Conservation (phyloP, 2,113 vertebrate genomes). For the Indicator indicator region DNA sequence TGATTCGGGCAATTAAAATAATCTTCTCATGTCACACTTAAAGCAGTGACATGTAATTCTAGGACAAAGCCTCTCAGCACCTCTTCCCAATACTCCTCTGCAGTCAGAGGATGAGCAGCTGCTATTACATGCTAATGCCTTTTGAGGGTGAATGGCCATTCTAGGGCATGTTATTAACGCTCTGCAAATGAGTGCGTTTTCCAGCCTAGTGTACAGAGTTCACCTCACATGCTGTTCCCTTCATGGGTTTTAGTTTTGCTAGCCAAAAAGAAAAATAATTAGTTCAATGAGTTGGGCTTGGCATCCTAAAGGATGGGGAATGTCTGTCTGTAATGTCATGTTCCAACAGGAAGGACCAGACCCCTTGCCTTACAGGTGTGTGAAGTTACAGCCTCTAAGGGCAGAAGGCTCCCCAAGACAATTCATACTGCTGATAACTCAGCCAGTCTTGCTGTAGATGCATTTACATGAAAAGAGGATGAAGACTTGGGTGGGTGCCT, state of each 20-base stretch:
- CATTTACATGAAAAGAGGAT: background rate
- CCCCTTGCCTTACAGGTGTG: background rate
- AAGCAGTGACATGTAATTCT: slow-evolving; percentile 2
- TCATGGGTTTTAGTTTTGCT: background rate
- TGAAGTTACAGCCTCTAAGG: background rate
- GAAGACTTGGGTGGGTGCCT: too few species aligned
- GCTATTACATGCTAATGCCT: slow-evolving; percentile 33
- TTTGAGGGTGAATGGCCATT: slow-evolving; percentile 29
- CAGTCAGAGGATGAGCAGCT: slow-evolving; percentile 26
- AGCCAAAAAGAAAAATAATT: background rate
- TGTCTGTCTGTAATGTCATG: background rate
- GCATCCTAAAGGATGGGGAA: background rate
- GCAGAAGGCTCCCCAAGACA: background rate
- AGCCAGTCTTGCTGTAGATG: background rate
- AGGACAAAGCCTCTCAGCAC: slow-evolving; percentile 37
- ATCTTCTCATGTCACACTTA: slow-evolving; percentile 38
- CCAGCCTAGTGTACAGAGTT: background rate
- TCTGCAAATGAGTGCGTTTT: background rate
- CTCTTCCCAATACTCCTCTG: background rate
- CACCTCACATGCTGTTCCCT: background rate
- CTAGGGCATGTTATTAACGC: slow-evolving; percentile 5
- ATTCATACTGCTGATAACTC: background rate
- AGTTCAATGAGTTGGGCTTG: background rate
- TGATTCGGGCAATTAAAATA: background rate
- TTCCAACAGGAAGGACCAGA: background rate